phyloP scores from a whole-genome alignment of 2,888 invertebrate genomes.

The Drosophila ochracea region DNA sequence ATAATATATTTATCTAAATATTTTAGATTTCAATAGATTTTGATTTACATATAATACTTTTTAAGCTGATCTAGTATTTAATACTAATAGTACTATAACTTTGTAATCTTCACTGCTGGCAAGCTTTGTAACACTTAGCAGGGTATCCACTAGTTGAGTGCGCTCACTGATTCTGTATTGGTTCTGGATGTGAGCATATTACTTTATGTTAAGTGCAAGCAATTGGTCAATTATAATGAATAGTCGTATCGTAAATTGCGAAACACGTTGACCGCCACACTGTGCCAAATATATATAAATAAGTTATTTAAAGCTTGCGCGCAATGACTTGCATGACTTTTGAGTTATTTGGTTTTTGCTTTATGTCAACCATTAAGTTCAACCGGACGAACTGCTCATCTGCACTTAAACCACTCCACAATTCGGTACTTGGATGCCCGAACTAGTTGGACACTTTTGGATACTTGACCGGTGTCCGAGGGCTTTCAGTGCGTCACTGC shows the following conservation, averaged over 20 bases:
- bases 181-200: neutral
- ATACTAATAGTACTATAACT: neutral
- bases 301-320: constrained; percentile 36
- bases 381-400: constrained; percentile 56
- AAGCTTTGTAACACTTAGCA: neutral
- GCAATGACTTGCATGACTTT: constrained; percentile 42
- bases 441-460: constrained; percentile 40
- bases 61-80: neutral
- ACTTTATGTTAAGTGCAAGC: constrained; percentile 24
- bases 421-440: constrained; percentile 29
- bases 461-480: constrained; percentile 45
- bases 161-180: neutral
- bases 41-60: too few relatives aligned
- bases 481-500: constrained; percentile 44
- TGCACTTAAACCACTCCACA: constrained; percentile 55
- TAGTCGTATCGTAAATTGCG: constrained; percentile 13
- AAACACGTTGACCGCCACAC: constrained; percentile 17
- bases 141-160: neutral
- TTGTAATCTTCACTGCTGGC: neutral
- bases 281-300: constrained; percentile 20
- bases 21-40: neutral
- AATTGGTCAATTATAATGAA: constrained; percentile 13
- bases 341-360: constrained; percentile 47
- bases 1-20: neutral
- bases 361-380: constrained; percentile 63